Evolutionary conservation across 2,888 invertebrate species (phyloP).

Genomic region (Monoplex corrugatus): DNA sequence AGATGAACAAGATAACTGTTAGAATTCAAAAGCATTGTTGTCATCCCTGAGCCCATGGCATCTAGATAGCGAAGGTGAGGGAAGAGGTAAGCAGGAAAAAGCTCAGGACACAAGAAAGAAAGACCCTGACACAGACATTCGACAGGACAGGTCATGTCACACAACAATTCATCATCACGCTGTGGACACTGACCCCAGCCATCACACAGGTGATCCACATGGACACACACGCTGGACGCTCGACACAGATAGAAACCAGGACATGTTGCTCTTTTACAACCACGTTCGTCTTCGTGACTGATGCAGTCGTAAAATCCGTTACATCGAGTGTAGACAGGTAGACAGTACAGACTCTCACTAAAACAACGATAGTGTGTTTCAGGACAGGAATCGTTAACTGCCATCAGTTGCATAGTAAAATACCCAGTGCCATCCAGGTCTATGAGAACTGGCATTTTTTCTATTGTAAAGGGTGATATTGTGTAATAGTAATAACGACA

Average conservation of each 20-base stretch:
- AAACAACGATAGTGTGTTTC: slow-evolving; percentile 22
- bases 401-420: background rate
- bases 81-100: slow-evolving; percentile 2
- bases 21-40: background rate
- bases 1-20: background rate
- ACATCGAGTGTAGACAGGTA: slow-evolving; percentile 28
- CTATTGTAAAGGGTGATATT: background rate
- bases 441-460: background rate
- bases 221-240: slow-evolving; percentile 16
- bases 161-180: slow-evolving; percentile 35
- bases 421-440: slow-evolving; percentile 18
- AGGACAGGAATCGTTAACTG: slow-evolving; percentile 6
- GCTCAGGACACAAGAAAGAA: slow-evolving; percentile 12
- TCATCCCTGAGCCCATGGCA: slow-evolving; percentile 31
- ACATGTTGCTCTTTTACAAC: background rate
- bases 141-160: slow-evolving; percentile 39
- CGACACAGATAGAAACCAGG: slow-evolving; percentile 36
- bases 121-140: slow-evolving; percentile 41
- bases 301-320: slow-evolving; percentile 35
- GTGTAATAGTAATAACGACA: no score
- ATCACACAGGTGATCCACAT: slow-evolving; percentile 32
- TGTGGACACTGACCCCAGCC: slow-evolving; percentile 40
- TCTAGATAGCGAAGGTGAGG: slow-evolving; percentile 32
- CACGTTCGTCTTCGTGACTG: slow-evolving; percentile 13
- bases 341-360: background rate